Evolutionary conservation across 2,888 invertebrate genomes (phyloP), one percentile per base, ranked within the genome.

Genomic region (Dascillus cervinus): DNA sequence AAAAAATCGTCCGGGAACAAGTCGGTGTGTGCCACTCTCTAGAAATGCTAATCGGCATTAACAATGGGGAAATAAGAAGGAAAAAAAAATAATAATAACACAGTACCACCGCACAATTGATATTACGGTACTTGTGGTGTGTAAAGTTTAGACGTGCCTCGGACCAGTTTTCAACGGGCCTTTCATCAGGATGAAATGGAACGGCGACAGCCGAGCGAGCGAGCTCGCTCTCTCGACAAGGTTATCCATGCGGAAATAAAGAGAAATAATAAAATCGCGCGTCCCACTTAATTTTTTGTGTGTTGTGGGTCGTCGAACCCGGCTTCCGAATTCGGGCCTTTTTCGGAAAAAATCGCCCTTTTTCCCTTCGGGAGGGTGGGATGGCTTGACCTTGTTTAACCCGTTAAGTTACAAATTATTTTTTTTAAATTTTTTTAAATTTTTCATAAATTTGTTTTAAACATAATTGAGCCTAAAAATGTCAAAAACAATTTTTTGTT

Each of bases 241-340:
- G 45, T 45, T 46, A 43, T 38, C 43, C 44, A 48, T 46, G 46
- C 46, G 46, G 48, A 48, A 48, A 48, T 41, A 39, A 42, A 41
- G 32, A 37, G 43, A 41, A 42, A 45, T 41, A 41, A 44, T 43
- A 44, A 48, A 47, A 44, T 35, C 37, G 34, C n/a, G n/a, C 34
- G 41, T 35, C 42, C 41, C 35, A 42, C 43, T 34, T 40, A 31
- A 26, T 29, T 37, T 44, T 37, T 26, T 29, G 26, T 36, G 19
- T 27, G 28, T 36, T 24, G 26, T 29, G 32, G 33, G 23, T 33
- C n/a, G n/a, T n/a, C n/a, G n/a, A n/a, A n/a, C n/a, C n/a, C n/a
- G n/a, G n/a, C n/a, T n/a, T n/a, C n/a, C n/a, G n/a, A n/a, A n/a
- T n/a, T n/a, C n/a, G n/a, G n/a, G n/a, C n/a, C n/a, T n/a, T n/a